Evolutionary conservation across 92 coral and sea anemone species (phyloP).

Genomic region (Actinernus sp.): DNA sequence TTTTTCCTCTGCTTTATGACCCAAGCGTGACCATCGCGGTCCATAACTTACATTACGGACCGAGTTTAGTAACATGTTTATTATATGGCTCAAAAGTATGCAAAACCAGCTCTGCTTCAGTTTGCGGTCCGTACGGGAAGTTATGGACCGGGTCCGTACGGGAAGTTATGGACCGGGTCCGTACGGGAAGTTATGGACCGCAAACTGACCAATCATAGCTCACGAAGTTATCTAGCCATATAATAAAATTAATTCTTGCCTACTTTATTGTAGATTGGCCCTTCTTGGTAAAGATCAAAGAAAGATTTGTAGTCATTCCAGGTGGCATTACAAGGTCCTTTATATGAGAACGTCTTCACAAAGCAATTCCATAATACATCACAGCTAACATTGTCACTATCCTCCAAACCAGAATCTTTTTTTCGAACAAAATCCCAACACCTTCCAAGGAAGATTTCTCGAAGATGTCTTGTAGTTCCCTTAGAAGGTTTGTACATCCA

Average conservation of each 20-base stretch:
- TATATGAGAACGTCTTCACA: conserved; percentile 72
- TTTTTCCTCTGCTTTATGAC: too few species aligned
- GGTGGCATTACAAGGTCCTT: conserved; percentile 82
- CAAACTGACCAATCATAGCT: too few species aligned
- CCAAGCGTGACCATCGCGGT: too few species aligned
- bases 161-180: too few species aligned
- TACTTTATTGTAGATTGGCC: conserved; percentile 80
- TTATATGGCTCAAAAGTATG: too few species aligned
- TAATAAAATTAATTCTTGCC: too few species aligned
- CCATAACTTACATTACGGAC: not conserved
- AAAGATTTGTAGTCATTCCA: conserved; percentile 72
- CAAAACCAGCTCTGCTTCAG: too few species aligned
- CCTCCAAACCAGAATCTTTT: conserved; percentile 27
- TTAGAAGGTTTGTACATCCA: conserved; percentile 84
- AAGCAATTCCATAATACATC: conserved; percentile 75
- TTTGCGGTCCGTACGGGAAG: too few species aligned
- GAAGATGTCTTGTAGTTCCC: conserved; percentile 83
- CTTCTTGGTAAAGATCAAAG: conserved; percentile 80
- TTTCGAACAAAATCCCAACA: conserved; percentile 88
- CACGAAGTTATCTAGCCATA: too few species aligned
- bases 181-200: too few species aligned
- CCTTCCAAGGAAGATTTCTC: conserved; percentile 87
- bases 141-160: too few species aligned
- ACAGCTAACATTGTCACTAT: conserved; percentile 63
- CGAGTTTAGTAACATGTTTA: too few species aligned